phyloP scores from a whole-genome alignment of 2,888 invertebrate genomes.

The Nemotelus nigrinus region DNA sequence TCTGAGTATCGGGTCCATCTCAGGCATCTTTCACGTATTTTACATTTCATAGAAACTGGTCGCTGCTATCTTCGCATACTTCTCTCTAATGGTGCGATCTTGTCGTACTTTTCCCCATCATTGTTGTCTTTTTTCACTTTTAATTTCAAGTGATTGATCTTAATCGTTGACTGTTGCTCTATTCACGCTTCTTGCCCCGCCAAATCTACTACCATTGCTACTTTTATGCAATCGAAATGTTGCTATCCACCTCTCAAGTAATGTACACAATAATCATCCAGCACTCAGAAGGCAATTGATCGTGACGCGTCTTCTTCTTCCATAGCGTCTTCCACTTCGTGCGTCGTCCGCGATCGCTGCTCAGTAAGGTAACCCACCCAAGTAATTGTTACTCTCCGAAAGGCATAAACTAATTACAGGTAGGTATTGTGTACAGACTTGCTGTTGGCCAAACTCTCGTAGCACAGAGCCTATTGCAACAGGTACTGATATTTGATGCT shows the following conservation, averaged over 20 bases:
- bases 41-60: no score
- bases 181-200: not conserved
- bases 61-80: no score
- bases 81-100: not conserved
- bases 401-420: slow-evolving; percentile 39
- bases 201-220: not conserved
- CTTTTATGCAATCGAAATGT: not conserved
- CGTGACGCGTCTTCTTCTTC: slow-evolving; percentile 20
- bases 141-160: not conserved
- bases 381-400: slow-evolving; percentile 40
- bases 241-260: not conserved
- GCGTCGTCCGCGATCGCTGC: not conserved
- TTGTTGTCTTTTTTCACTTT: slow-evolving; percentile 1
- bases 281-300: slow-evolving; percentile 17
- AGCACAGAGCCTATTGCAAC: slow-evolving; percentile 3
- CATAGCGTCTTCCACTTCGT: not conserved
- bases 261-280: not conserved
- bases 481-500: slow-evolving; percentile 2
- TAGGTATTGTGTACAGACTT: slow-evolving; percentile 8
- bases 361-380: slow-evolving; percentile 33
- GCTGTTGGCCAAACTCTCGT: slow-evolving; percentile 23
- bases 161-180: not conserved
- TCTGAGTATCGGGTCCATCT: no score
- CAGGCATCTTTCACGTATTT: no score
- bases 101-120: not conserved